These are phyloP conservation scores for Vulpes vulpes DNA, from an alignment of 2,113 vertebrate species.

Conservation along the genomic window DNA sequence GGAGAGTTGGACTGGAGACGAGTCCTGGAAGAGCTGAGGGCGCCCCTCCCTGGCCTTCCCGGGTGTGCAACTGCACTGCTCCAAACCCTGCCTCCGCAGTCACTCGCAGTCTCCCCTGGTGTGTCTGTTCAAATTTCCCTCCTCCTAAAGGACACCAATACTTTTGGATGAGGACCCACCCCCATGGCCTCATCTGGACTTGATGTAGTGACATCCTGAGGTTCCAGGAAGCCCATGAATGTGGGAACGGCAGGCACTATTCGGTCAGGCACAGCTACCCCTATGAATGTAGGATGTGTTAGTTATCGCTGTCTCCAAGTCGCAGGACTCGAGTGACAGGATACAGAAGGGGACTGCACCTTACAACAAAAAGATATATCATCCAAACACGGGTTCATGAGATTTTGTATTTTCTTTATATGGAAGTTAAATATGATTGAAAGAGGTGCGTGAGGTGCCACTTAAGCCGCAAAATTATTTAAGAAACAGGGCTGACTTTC, in stretches of 20 bases:
- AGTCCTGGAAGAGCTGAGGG: rapidly evolving
- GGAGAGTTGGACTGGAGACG: too few species aligned
- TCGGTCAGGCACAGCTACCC: neutral
- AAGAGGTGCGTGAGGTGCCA: neutral
- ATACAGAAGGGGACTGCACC: neutral
- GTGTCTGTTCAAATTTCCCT: neutral
- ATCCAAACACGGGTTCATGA: neutral
- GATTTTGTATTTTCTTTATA: neutral
- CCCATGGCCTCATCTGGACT: neutral
- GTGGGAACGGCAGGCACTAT: neutral
- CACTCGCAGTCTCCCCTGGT: neutral
- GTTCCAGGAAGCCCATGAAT: too few species aligned
- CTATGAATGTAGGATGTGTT: neutral
- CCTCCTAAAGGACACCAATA: neutral
- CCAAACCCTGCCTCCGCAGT: neutral
- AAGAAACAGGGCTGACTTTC: neutral
- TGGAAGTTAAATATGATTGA: neutral
- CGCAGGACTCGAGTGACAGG: neutral
- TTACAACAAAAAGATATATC: neutral
- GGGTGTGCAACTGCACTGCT: too few species aligned
- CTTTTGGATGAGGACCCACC: neutral
- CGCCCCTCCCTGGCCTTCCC: too few species aligned
- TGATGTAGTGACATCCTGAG: neutral
- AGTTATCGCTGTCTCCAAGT: neutral
- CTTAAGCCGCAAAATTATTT: neutral